phyloP scores from a whole-genome alignment of 2,797 vertebrate species.

The Neostethus bicornis region DNA sequence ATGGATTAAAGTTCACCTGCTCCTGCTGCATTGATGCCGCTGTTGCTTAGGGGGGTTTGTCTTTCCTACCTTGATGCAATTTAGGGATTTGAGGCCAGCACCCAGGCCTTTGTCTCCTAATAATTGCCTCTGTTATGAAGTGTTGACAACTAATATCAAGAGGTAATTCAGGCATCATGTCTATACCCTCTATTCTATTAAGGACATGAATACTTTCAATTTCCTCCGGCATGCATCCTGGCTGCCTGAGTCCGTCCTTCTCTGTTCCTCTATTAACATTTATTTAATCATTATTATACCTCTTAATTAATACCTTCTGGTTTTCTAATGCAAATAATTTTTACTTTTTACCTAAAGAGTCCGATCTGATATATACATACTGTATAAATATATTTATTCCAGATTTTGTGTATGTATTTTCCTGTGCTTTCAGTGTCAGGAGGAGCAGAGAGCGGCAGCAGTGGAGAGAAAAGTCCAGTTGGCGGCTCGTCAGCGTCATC shows the following conservation, averaged over 20 bases:
- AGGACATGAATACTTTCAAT: constrained; percentile 89
- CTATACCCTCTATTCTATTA: constrained; percentile 89
- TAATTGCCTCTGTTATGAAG: constrained; percentile 98
- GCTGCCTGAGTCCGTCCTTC: constrained; percentile 85
- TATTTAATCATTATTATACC: constrained; percentile 1
- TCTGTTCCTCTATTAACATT: constrained; percentile 11
- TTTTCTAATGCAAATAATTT: neutral
- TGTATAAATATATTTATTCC: no score
- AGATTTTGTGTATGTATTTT: neutral
- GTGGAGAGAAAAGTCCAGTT: constrained; percentile 94
- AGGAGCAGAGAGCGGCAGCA: constrained; percentile 84
- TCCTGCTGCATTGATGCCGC: constrained; percentile 37
- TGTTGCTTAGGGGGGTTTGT: constrained; percentile 70
- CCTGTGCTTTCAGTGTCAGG: constrained; percentile 66
- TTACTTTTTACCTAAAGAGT: neutral
- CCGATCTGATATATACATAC: no score
- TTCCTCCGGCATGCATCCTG: constrained; percentile 82
- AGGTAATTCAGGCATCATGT: constrained; percentile 69
- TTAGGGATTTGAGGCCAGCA: constrained; percentile 88
- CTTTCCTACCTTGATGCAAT: constrained; percentile 86
- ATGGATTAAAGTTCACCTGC: constrained; percentile 19
- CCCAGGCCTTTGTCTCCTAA: constrained; percentile 89
- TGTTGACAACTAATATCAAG: constrained; percentile 89
- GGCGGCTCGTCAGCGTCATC: constrained; percentile 87
- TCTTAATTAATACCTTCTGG: neutral